These are phyloP conservation scores for Nemoura dubitans DNA, from an alignment of 2,888 invertebrate genomes.

Conservation along the genomic window DNA sequence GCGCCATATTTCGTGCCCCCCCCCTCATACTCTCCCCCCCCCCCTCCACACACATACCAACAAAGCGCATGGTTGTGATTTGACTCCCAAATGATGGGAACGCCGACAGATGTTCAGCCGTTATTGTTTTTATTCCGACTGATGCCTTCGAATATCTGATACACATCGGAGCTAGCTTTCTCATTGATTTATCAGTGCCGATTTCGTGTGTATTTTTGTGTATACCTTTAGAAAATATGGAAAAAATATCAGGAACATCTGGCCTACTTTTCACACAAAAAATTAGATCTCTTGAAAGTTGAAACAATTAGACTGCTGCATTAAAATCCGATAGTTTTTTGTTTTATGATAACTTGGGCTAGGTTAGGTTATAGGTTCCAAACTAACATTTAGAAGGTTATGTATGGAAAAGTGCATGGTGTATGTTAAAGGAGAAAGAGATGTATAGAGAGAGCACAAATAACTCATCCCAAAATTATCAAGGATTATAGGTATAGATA, in stretches of 20 bases:
- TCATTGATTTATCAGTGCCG: not conserved
- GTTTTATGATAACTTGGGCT: too few relatives aligned
- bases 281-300: not conserved
- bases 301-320: too few relatives aligned
- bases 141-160: not conserved
- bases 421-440: too few relatives aligned
- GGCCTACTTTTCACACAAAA: not conserved
- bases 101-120: not conserved
- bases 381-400: too few relatives aligned
- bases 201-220: not conserved
- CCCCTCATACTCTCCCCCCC: not conserved
- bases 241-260: not conserved
- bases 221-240: not conserved
- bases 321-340: too few relatives aligned
- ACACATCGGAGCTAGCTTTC: not conserved
- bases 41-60: not conserved
- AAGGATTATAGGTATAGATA: not conserved
- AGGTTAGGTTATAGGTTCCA: too few relatives aligned
- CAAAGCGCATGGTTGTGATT: not conserved
- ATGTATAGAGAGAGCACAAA: not conserved
- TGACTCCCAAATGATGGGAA: constrained; percentile 4
- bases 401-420: too few relatives aligned
- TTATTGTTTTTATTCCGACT: not conserved
- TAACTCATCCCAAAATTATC: not conserved
- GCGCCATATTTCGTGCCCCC: not conserved